These are phyloP conservation scores for Crocodylus rhombifer DNA, from an alignment of 2,797 vertebrate genomes.

Conservation along the genomic window DNA sequence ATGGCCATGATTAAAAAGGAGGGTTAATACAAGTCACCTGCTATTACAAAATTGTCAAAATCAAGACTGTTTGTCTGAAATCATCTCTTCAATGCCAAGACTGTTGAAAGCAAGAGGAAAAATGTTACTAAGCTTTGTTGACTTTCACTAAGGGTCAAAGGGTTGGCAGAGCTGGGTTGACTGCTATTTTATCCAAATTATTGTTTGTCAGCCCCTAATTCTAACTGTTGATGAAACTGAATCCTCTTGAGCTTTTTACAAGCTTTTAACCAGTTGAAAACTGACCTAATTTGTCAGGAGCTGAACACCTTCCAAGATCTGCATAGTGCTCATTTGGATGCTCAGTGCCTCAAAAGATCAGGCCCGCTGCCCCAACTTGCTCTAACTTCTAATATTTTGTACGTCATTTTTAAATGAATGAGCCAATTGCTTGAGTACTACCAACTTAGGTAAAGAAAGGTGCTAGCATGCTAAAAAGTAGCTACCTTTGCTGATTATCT, in stretches of 20 bases:
- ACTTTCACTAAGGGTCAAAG: neutral
- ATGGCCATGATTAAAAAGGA: neutral
- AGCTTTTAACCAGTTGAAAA: neutral
- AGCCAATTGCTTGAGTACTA: neutral
- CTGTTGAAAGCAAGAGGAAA: neutral
- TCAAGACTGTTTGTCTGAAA: neutral
- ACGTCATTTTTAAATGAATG: constrained; percentile 7
- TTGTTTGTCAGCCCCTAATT: neutral
- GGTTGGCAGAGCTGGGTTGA: neutral
- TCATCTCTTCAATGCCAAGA: neutral
- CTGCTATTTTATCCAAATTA: neutral
- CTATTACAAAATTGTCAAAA: neutral
- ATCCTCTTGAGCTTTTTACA: neutral
- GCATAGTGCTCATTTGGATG: neutral
- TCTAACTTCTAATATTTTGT: neutral
- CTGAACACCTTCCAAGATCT: neutral
- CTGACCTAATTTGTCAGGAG: neutral
- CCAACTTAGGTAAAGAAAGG: constrained; percentile 17
- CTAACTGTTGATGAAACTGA: neutral
- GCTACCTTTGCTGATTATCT: constrained; percentile 46
- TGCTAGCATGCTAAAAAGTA: constrained; percentile 16
- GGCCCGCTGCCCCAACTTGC: neutral
- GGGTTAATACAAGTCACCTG: neutral
- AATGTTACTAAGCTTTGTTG: neutral
- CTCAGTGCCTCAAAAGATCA: neutral